phyloP scores from a whole-genome alignment of 1,140 invertebrate species.

The Sitobion miscanthi region DNA sequence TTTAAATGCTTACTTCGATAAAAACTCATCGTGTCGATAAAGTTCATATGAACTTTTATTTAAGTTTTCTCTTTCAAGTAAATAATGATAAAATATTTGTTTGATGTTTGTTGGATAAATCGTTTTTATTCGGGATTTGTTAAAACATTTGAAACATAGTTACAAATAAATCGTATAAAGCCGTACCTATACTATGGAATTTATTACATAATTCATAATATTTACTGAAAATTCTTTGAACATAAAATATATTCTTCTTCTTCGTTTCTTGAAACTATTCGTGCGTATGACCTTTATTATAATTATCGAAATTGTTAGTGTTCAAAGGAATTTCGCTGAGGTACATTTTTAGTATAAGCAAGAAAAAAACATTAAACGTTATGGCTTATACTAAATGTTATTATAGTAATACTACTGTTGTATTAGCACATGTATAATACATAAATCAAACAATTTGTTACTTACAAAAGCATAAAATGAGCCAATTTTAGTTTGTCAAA shows the following conservation, averaged over 20 bases:
- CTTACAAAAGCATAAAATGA: background rate
- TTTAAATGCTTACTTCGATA: background rate
- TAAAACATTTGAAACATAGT: no score
- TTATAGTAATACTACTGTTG: background rate
- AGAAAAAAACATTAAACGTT: background rate
- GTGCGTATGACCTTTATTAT: background rate
- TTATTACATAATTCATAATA: background rate
- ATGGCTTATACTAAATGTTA: background rate
- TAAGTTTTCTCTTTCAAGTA: background rate
- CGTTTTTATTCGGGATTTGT: background rate
- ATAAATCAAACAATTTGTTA: background rate
- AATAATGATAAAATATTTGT: background rate
- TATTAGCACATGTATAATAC: background rate
- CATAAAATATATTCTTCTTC: background rate
- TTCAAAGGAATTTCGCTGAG: background rate
- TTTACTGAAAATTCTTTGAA: background rate
- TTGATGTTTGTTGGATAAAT: background rate
- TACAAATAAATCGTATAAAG: background rate
- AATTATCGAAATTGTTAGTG: background rate
- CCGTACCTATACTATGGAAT: background rate
- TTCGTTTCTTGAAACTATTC: background rate
- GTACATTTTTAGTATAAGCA: background rate
- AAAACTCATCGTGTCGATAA: background rate
- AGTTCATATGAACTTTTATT: background rate
- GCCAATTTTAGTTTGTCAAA: background rate